Base-by-base conservation (phyloP, 2,797 vertebrate genomes). In the Pitangus sulphuratus region DNA sequence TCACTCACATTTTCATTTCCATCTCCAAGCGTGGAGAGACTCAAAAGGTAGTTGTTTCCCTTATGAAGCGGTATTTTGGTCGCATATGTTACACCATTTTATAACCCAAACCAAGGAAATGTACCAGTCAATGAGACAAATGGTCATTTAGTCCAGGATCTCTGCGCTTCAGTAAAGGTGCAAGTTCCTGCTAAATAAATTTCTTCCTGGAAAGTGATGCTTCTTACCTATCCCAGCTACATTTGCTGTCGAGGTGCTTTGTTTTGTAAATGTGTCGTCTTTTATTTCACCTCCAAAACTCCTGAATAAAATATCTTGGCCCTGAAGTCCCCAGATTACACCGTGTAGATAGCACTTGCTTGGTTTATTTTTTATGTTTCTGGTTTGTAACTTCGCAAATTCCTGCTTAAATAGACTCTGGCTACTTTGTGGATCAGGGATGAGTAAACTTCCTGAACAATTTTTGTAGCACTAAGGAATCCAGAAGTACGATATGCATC, bases 61-160 rank as follows among this genome's bases (percentile, higher is more conserved):
- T 44, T 17, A 25, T 1, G 17, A 50, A 39, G 15, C 35, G 26
- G 13, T 1, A 1, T 58, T 91, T 85, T 71, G 35, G 18, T 50
- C 20, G 8, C 1, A 0, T 15, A 0, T 74, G 5, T 31, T 17
- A 4, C 20, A 14, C n/a, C 22, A 4, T 24, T 87, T 79, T 40
- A 12, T 62, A 50, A 51, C 19, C 42, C 76, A 65, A 90, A 2
- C 31, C 28, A 40, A 33, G 39, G 50, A 56, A 42, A 61, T 4
- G 5, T 35, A 4, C 10, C 39, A 4, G 0, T 65, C 48, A 17
- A 2, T 53, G 21, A 53, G 39, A 35, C 12, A 24, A 31, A 17
- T 31, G 48, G 15, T 58, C 17, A 12, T 37, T 35, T 18, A 44
- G 57, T 35, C 18, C 40, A 42, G 0, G 21, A 21, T 50, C 33